Evolutionary conservation across 2,888 invertebrate species (phyloP), one percentile per base, ranked within the genome.

Genomic region (Noctua comes): DNA sequence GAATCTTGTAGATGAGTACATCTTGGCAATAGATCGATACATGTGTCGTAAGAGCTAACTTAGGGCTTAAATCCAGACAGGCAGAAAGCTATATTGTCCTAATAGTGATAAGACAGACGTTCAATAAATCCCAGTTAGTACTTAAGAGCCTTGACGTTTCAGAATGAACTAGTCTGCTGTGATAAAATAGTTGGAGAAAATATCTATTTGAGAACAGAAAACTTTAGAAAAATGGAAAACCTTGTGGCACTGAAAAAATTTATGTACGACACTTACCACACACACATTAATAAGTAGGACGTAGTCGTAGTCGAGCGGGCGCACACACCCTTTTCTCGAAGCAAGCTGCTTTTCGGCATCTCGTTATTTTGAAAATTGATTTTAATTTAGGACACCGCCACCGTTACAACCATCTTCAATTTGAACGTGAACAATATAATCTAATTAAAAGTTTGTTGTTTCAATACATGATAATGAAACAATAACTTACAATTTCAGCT

Each of bases 391-490:
- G 7, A 59, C 31, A 36, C 66, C 8, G 16, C 24, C 48, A 16
- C 18, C 48, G n/a, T 62, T 16, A 68, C 27, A 57, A 57, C 31
- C 13, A 10, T 10, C 24, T 81, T 65, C n/a, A 40, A 31, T 62
- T 54, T 62, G 18, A 48, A 54, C 21, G n/a, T 62, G 16, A 64
- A 64, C 48, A 40, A 31, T 36, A 36, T 43, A 43, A 72, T 46
- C 40, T 72, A 59, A 74, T 72, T 71, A 59, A 59, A 74, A 62
- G 46, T 68, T 82, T 68, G 16, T 36, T 59, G 21, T 11, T 16
- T 46, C 21, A 21, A 21, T 40, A 66, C 16, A 51, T 59, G 71
- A 48, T 57, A 57, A 59, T 59, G 43, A 71, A 65, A 80, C 51
- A 70, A 76, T 36, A 31, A 51, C 46, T 73, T 57, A 69, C 1